Evolutionary conservation across 1,140 invertebrate species (phyloP), one percentile per base, ranked within the genome.

Genomic region (Melitaea cinxia): DNA sequence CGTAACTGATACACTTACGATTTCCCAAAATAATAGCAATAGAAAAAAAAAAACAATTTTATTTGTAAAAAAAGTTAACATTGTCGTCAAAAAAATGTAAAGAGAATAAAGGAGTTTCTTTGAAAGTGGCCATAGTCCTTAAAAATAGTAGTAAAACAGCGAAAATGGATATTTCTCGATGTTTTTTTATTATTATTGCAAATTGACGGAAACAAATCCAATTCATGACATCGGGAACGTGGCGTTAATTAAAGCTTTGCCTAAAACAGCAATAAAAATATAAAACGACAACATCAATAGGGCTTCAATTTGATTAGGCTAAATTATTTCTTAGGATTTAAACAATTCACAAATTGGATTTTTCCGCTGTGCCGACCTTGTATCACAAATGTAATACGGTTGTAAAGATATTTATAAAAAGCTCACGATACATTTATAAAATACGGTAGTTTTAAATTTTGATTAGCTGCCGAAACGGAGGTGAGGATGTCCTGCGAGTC

Each of bases 331-430:
- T 58, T 56, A 61, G 57, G 58, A 61, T 17, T 63, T 55, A 68
- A 61, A 72, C 66, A 42, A 76, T 85, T 79, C 78, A 85, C 73
- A 83, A 82, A 85, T 83, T 80, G 77, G 79, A 79, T 82, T 78
- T 79, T 68, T 67, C 68, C 56, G 71, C 63, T 17, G 33, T 14
- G 72, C 77, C 82, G 61, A 26, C 37, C 10, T 23, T 23, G 60
- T 79, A 84, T 81, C 80, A 88, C 83, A 85, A 79, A 79, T 80
- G 77, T 75, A 85, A 85, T 83, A 83, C 81, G 76, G 75, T 80
- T 82, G 83, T 89, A 89, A 81, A 87, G 55, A 81, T 59, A 74
- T 80, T 58, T 87, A 80, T 80, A 85, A 84, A 85, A 88, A 86
- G 82, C 84, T 85, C 83, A 77, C 75, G 75, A 82, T 76, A 64